Conservation (phyloP, 2,113 vertebrate genomes). For the Sinocyclocheilus grahami region DNA sequence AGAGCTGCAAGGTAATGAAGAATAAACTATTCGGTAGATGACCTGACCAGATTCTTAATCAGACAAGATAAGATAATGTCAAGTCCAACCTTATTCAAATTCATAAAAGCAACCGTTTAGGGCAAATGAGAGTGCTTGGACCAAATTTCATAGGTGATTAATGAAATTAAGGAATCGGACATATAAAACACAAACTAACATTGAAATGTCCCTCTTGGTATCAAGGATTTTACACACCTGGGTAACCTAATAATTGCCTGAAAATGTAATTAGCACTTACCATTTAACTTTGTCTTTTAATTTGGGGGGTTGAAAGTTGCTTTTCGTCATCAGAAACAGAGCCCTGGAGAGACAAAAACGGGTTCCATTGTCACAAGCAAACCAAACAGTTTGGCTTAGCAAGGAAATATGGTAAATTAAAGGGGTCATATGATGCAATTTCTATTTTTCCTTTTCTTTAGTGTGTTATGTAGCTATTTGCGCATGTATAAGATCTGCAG, state of each 20-base stretch:
- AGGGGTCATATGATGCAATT: too few species aligned
- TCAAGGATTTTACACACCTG: not conserved
- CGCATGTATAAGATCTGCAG: too few species aligned
- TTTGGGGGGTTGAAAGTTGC: conserved; percentile 57
- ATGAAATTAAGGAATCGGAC: not conserved
- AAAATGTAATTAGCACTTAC: conserved; percentile 37
- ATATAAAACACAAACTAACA: not conserved
- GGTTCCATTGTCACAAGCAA: not conserved
- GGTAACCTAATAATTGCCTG: not conserved
- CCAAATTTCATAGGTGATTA: conserved; percentile 21
- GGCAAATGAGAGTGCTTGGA: conserved; percentile 4
- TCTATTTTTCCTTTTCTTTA: too few species aligned
- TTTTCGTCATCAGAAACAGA: conserved; percentile 60
- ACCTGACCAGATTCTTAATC: conserved; percentile 31
- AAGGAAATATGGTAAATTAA: not conserved
- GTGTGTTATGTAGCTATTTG: too few species aligned
- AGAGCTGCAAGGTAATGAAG: conserved; percentile 39
- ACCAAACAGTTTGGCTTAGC: not conserved
- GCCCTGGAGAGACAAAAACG: conserved; percentile 44
- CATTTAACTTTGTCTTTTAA: conserved; percentile 56
- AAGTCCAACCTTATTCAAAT: conserved; percentile 1
- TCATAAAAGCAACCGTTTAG: not conserved
- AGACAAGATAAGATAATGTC: conserved; percentile 25
- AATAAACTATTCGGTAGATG: not conserved
- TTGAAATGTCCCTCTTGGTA: conserved; percentile 7